A percentile compares a stretch with the other conserved stretches of the same genome.
Evolutionary conservation across 2,888 invertebrate genomes (phyloP).

Genomic region (Pherbina coryleti): DNA sequence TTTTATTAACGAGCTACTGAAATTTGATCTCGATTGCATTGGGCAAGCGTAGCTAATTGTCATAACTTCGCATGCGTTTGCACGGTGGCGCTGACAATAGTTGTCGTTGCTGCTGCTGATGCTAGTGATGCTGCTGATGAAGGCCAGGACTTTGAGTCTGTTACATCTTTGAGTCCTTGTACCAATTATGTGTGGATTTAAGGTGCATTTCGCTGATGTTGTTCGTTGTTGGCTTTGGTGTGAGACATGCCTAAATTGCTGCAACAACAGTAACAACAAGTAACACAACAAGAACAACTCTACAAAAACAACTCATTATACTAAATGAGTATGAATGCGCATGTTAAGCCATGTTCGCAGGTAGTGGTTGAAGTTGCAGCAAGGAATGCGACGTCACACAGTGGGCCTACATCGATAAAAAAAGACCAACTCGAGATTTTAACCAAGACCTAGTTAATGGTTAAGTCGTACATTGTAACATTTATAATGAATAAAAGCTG

Average conservation of each 20-base stretch:
- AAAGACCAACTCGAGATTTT: no score
- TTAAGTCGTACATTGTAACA: no score
- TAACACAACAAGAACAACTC: neutral
- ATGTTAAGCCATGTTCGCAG: conserved; percentile 20
- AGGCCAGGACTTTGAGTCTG: neutral
- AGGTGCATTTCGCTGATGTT: neutral
- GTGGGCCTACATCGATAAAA: neutral
- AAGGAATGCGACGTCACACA: neutral
- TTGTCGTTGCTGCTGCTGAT: neutral
- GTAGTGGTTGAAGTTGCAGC: neutral
- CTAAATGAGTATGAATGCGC: conserved; percentile 15
- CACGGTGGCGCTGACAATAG: conserved; percentile 1
- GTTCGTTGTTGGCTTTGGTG: conserved; percentile 14
- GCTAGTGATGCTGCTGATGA: neutral
- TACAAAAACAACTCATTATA: conserved; percentile 31
- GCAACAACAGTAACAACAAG: conserved; percentile 25
- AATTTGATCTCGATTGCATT: conserved; percentile 26
- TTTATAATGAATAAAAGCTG: no score
- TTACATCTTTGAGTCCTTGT: neutral
- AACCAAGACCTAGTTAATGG: no score
- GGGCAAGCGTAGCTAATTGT: conserved; percentile 30
- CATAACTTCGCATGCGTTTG: conserved; percentile 6
- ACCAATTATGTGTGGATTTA: neutral
- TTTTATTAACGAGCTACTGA: conserved; percentile 30
- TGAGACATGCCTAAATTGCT: conserved; percentile 26